Evolutionary conservation across 2,888 invertebrate genomes (phyloP).

Genomic region (Peribatodes rhomboidaria): DNA sequence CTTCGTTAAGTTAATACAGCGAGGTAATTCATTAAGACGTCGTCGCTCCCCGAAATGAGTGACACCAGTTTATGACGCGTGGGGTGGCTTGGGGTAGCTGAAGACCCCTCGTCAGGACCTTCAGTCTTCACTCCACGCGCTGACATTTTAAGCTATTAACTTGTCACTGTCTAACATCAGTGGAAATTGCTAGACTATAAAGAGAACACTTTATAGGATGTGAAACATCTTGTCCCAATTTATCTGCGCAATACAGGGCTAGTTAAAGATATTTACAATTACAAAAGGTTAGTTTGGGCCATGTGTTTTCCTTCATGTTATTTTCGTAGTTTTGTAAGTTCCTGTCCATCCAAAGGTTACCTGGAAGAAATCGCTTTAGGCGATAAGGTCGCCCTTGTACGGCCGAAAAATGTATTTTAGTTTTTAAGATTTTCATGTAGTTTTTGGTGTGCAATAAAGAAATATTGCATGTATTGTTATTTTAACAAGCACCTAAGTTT

Average conservation of each 20-base stretch:
- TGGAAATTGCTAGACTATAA: slow-evolving; percentile 46
- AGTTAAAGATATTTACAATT: slow-evolving; percentile 18
- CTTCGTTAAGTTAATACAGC: slow-evolving; percentile 39
- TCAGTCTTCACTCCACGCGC: slow-evolving; percentile 58
- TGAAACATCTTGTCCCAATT: slow-evolving; percentile 24
- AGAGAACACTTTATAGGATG: slow-evolving; percentile 33
- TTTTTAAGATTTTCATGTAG: too few species aligned
- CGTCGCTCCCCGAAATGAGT: slow-evolving; percentile 37
- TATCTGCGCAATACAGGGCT: slow-evolving; percentile 10
- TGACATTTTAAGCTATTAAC: slow-evolving; percentile 75
- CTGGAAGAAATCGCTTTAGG: too few species aligned
- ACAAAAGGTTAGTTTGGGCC: slow-evolving; percentile 1
- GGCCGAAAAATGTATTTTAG: too few species aligned
- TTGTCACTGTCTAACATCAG: slow-evolving; percentile 69
- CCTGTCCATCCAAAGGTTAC: too few species aligned
- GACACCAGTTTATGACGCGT: slow-evolving; percentile 44
- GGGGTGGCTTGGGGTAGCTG: slow-evolving; percentile 36
- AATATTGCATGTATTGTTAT: too few species aligned
- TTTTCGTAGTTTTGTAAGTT: too few species aligned
- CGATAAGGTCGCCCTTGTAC: too few species aligned
- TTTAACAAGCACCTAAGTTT: too few species aligned
- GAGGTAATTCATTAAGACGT: slow-evolving; percentile 44
- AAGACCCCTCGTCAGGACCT: slow-evolving; percentile 56
- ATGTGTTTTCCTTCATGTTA: slow-evolving; percentile 3
- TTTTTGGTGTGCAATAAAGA: too few species aligned